Evolutionary conservation across 2,113 vertebrate species (phyloP), one percentile per base, ranked within the genome.

Genomic region (Gnathonemus longibarbis): DNA sequence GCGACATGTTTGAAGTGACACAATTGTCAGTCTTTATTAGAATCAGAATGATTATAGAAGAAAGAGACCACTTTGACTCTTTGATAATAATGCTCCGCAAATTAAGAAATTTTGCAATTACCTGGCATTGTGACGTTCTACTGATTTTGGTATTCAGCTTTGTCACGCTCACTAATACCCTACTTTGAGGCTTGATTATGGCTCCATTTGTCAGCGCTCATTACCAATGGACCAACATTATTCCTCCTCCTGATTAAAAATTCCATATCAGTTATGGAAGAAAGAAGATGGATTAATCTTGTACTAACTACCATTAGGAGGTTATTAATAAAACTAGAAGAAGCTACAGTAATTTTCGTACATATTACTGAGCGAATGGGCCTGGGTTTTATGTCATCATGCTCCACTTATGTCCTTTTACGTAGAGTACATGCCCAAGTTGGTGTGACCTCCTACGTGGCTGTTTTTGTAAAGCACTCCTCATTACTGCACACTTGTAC

Each of bases 11-110:
- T 96, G 95, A 97, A 97, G 97, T 97, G 96, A 96, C 94, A 95
- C 95, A 96, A 97, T 95, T 97, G 97, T 98, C 97, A 96, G 95
- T 95, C 95, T 95, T 96, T 94, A 97, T 97, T 98, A 97, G 42
- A 91, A 93, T 97, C 96, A 96, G 94, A 93, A 92, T 93, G 94
- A 96, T 96, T 93, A 89, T 93, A 94, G 93, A 92, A 83, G 95
- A 96, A 92, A 58, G 92, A 94, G 50, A 27, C 35, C 27, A 45
- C 19, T 49, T 62, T 31, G 58, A 49, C 74, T 66, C 84, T 80
- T 91, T 91, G 90, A 88, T 91, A 93, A 48, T 90, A 91, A 92
- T 88, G 91, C 48, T 77, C 87, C 27, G 66, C 89, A 91, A 91
- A 93, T 91, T 35, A 91, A 93, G 93, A 95, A 89, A 91, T 90